Evolutionary conservation across 1,140 invertebrate genomes (phyloP), one percentile per base, ranked within the genome.

Genomic region (Cydia fagiglandana): DNA sequence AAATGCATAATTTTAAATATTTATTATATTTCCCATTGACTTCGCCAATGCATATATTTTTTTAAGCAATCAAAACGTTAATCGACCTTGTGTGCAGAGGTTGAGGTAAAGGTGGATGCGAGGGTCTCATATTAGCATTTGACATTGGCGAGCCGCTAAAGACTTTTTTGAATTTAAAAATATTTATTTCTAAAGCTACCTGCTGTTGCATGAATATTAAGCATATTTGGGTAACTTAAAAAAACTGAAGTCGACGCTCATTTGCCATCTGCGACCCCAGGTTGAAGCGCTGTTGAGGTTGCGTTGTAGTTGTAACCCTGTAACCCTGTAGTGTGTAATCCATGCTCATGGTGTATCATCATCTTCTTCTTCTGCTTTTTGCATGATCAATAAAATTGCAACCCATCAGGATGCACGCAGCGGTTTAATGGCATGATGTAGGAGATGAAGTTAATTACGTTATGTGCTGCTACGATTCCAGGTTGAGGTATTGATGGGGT

Each of bases 21-120:
- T 61, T 61, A 24, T n/a, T n/a, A 1, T 24, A 24, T 24, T 61
- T 61, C n/a, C 56, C 56, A 17, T 47, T 47, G 45, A 24, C 7
- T 61, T 24, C 7, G 9, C 50, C n/a, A 20, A 61, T 61, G 17
- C n/a, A 20, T 5, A 61, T 24, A 61, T 24, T 0, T 61, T 61
- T 61, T 24, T 61, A 53, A 61, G 56, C 56, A 61, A 61, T 61
- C 17, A 61, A 61, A 61, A 61, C 10, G 6, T 9, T 61, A 61
- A 24, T 50, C 15, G 20, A 15, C 28, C 17, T 77, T 79, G 34
- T 53, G 28, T 66, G 2, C 56, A 75, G 15, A 75, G 28, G 47
- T 64, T 68, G 66, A 74, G 66, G 74, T 24, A 70, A 70, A 70
- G 66, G 38, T 70, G 66, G 9, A 30, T 66, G 30, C 34, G 70